Conservation (phyloP, 2,888 invertebrate genomes). For the Drosophila macrothrix region DNA sequence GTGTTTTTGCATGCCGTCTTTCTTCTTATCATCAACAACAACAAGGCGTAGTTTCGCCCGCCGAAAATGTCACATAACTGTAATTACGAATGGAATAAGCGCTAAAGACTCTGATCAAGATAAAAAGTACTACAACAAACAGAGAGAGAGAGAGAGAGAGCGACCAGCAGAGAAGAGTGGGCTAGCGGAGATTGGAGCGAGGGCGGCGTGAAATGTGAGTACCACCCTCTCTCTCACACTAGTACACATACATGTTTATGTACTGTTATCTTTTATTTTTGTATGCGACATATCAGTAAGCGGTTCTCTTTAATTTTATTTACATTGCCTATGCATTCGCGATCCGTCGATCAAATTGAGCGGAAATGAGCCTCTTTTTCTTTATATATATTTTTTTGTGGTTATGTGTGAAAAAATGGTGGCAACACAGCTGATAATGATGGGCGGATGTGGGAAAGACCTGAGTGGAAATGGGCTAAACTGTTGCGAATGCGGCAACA, state of each 20-base stretch:
- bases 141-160: constrained; percentile 12
- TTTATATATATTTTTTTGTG: constrained; percentile 17
- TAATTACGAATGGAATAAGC: constrained; percentile 65
- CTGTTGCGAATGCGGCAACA: constrained; percentile 4
- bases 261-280: constrained; percentile 18
- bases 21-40: constrained; percentile 40
- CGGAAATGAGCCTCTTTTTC: constrained; percentile 32
- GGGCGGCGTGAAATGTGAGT: constrained; percentile 68
- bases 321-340: constrained; percentile 50
- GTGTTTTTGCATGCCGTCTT: constrained; percentile 59
- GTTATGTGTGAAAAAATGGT: constrained; percentile 24
- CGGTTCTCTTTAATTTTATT: constrained; percentile 20
- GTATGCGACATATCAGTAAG: constrained; percentile 36
- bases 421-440: constrained; percentile 24
- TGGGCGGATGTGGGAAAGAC: constrained; percentile 30
- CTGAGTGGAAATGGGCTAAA: constrained; percentile 9
- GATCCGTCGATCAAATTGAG: constrained; percentile 21
- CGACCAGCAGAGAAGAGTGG: constrained; percentile 14
- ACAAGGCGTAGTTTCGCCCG: constrained; percentile 30
- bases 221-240: constrained; percentile 40
- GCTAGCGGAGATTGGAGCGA: constrained; percentile 33
- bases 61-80: constrained; percentile 59
- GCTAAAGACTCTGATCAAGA: constrained; percentile 51
- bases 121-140: constrained; percentile 1
- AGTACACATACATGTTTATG: not conserved